Base-by-base conservation (phyloP, 2,888 invertebrate genomes). In the Luperina nickerlii region DNA sequence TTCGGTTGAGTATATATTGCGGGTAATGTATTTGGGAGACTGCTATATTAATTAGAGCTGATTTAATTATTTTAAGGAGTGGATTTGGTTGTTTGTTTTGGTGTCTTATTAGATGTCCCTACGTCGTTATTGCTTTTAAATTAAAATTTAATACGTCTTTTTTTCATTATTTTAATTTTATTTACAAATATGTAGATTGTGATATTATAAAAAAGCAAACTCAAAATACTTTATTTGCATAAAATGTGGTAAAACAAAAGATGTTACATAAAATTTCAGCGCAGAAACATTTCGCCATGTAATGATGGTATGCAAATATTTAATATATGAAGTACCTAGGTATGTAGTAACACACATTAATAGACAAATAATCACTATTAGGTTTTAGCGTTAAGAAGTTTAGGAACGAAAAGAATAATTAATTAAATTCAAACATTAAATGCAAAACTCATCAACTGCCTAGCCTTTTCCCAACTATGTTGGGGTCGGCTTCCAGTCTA, bases 31-130 rank as follows among this genome's bases (percentile, higher is more conserved):
- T 73, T 77, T 70, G 5, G 42, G 70, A 65, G 63, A 24, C 42
- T 24, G 24, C 65, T 76, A 72, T 65, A 67, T 87, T 77, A 77
- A 85, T 85, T 75, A 85, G 18, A 32, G 18, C 9, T 80, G 76
- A 87, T 85, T 80, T 45, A 87, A 87, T 85, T 76, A 87, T 76
- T 79, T 74, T 57, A 73, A 73, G 66, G 54, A 63, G 42, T 27
- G 6, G n/a, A 13, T 57, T 62, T 63, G 7, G 60, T 76, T 76
- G 63, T 71, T 84, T 75, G 66, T 72, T 57, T 75, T 74, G n/a
- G 2, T n/a, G 48, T 38, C 38, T 15, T 45, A 45, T 48, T 74
- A 20, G 32, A 1, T 63, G 11, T 60, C 11, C 5, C 3, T n/a
- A 4, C 1, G 1, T 27, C 66, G 18, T 32, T 60, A 48, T 57